A percentile compares a stretch with the other conserved stretches of the same genome.
Conservation (phyloP, 30 jellyfish, hydroid and myxozoan genomes). For the Aurelia aurita region DNA sequence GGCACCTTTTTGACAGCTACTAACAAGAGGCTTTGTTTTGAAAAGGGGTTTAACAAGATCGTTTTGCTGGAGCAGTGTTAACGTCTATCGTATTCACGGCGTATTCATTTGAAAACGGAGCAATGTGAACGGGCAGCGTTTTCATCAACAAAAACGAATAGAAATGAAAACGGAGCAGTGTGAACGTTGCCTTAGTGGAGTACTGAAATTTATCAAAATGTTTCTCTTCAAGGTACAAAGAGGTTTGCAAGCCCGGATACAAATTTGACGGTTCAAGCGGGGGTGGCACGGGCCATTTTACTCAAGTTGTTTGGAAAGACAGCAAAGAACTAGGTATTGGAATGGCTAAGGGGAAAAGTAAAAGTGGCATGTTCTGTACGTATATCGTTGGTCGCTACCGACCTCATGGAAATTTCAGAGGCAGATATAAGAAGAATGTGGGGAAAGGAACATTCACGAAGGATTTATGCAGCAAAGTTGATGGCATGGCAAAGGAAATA, state of each 20-base stretch:
- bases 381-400: conserved; percentile 77
- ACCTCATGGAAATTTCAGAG: conserved; percentile 62
- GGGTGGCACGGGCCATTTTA: conserved; percentile 65
- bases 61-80: too few relatives aligned
- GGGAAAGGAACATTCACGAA: conserved; percentile 38
- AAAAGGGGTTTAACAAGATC: too few relatives aligned
- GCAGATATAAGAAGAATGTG: conserved; percentile 55
- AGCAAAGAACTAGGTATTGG: conserved; percentile 75
- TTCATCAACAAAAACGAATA: too few relatives aligned
- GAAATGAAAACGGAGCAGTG: too few relatives aligned
- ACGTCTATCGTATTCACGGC: too few relatives aligned
- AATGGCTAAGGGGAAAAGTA: conserved; percentile 54
- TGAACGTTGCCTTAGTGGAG: too few relatives aligned
- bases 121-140: too few relatives aligned
- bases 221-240: conserved; percentile 74
- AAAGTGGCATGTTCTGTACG: conserved; percentile 68
- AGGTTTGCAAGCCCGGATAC: conserved; percentile 80
- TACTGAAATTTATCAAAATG: too few relatives aligned
- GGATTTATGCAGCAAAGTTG: conserved; percentile 34
- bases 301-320: conserved; percentile 79
- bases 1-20: too few relatives aligned
- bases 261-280: conserved; percentile 36
- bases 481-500: conserved; percentile 14
- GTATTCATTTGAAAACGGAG: too few relatives aligned
- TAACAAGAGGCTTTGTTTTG: too few relatives aligned